Percentiles rank a stretch among this genome's conserved stretches.
Evolutionary conservation across 2,888 invertebrate genomes (phyloP).

Genomic region (Biston stratarius): DNA sequence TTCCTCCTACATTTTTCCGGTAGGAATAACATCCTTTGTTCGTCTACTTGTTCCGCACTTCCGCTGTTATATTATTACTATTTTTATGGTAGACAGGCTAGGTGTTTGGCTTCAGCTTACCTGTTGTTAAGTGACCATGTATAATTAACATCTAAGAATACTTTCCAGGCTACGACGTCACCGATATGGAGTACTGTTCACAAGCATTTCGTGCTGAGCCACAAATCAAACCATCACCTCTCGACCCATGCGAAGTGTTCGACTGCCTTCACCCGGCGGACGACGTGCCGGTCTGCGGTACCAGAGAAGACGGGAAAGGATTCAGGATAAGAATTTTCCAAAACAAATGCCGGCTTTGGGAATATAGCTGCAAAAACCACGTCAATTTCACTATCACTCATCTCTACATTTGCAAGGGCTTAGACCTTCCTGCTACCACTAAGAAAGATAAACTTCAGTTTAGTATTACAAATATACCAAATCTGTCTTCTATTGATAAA

Average conservation of each 20-base stretch:
- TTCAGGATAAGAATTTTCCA: conserved; percentile 64
- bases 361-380: conserved; percentile 62
- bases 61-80: no score
- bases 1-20: no score
- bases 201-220: conserved; percentile 37
- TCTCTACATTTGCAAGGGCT: conserved; percentile 58
- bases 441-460: no score
- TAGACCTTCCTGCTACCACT: conserved; percentile 25
- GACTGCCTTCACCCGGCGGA: conserved; percentile 39
- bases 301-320: conserved; percentile 62
- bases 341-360: conserved; percentile 62
- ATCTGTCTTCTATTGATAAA: neutral
- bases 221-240: neutral
- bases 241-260: conserved; percentile 44
- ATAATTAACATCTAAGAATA: neutral
- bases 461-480: no score
- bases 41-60: no score
- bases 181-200: conserved; percentile 57
- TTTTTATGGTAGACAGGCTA: no score
- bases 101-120: no score
- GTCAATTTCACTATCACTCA: conserved; percentile 60
- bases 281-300: conserved; percentile 58
- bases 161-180: conserved; percentile 38
- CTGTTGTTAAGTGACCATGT: no score
- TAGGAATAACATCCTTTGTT: no score